A percentile compares a stretch with the other conserved stretches of the same genome.
phyloP scores from a whole-genome alignment of 2,113 vertebrate species.

The Bos javanicus region DNA sequence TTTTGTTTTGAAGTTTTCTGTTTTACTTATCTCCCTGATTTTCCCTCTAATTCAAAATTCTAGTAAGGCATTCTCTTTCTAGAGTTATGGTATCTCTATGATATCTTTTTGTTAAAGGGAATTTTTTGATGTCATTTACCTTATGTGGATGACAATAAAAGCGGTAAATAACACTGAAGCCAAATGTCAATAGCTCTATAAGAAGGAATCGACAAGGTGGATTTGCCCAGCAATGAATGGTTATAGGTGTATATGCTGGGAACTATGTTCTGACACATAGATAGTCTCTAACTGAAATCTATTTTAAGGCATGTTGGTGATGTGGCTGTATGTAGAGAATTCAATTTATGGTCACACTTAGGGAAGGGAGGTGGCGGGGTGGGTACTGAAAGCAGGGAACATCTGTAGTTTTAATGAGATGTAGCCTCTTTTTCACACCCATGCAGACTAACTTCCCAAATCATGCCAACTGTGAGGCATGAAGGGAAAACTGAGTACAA shows the following conservation, averaged over 20 bases:
- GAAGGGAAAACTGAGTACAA: slow-evolving; percentile 29
- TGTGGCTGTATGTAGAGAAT: neutral
- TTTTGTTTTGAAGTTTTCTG: neutral
- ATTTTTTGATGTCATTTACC: neutral
- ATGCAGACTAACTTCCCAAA: slow-evolving; percentile 45
- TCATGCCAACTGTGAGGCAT: neutral
- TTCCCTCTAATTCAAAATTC: neutral
- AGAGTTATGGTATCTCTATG: neutral
- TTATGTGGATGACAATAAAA: neutral
- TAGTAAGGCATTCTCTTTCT: neutral
- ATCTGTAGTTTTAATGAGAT: neutral
- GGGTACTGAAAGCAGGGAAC: slow-evolving; percentile 19
- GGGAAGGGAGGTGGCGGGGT: neutral
- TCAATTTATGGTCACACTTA: neutral
- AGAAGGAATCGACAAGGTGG: neutral
- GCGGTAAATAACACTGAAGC: neutral
- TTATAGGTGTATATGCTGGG: neutral
- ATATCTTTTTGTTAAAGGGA: neutral
- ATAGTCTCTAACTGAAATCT: neutral
- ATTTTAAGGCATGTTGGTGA: neutral
- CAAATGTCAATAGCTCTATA: neutral
- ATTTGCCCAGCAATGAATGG: neutral
- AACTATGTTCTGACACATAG: neutral
- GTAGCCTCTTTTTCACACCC: slow-evolving; percentile 25
- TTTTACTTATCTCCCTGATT: neutral